Evolutionary conservation across 2,797 vertebrate species (phyloP), one percentile per base, ranked within the genome.

Genomic region (Thalassophryne amazonica): DNA sequence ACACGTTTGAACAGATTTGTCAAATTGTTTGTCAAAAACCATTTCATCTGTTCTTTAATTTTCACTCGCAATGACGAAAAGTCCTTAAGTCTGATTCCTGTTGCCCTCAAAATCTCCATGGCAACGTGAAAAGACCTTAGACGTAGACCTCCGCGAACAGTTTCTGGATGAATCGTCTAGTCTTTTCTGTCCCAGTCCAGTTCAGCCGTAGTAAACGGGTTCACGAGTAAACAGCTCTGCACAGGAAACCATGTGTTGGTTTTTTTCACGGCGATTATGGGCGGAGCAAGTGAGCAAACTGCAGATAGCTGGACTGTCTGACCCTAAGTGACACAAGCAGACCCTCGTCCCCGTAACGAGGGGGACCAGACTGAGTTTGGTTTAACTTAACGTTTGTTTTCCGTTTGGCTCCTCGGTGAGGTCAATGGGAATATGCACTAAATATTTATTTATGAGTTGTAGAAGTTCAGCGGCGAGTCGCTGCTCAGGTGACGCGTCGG

Each of bases 371-470:
- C 74, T 87, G 90, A 87, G 63, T 91, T 91, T 89, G 91, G 89
- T 86, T 86, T 91, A 89, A 90, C 80, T 91, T 90, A 90, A 89
- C 62, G 67, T 58, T 69, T 59, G 53, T 77, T 90, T 89, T 89
- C 85, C 85, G 80, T 90, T 88, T 77, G 68, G 66, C 85, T 84
- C 76, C 35, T 76, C 53, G 40, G 16, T 16, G 83, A 83, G 81
- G 66, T 69, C 83, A 83, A 86, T 84, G 88, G 85, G 87, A 90
- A 90, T 86, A 91, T 91, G 89, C 89, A 90, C 87, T 91, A 90
- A 86, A 72, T 91, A 91, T 92, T 92, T 92, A 92, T 92, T 92
- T 92, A 92, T 92, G 90, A 90, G 86, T 68, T 80, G 57, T 65
- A 71, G 78, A 81, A 81, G 65, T 74, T 80, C 82, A 84, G 71